Evolutionary conservation across 2,888 invertebrate species (phyloP), one percentile per base, ranked within the genome.

Genomic region (Cheilosia variabilis): DNA sequence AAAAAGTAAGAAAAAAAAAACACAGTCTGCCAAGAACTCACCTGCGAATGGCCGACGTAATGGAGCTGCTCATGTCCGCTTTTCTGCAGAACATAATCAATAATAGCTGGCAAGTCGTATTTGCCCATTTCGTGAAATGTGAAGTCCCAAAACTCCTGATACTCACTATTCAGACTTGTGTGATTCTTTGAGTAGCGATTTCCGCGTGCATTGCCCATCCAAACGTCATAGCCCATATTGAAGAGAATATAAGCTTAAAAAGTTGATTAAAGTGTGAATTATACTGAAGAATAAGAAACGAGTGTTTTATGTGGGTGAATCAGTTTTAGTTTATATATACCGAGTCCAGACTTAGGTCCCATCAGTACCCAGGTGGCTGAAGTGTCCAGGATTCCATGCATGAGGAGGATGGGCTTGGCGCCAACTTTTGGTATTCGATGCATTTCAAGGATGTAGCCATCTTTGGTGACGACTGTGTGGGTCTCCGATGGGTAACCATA

Each of bases 1-100:
- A 41, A 50, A 41, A 1, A 41, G 6, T 37, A 24, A 2, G 4
- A 9, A 31, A 17, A 27, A 19, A 6, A 0, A 9, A 31, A 27
- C 17, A 13, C 13, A 41, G 9, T 27, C 13, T 4, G 15, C 9
- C 7, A 43, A 45, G 17, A 10, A 43, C 10, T 52, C 31, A 89
- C 96, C 90, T 95, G 95, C 0, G 97, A 97, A 90, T 97, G 96
- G 0, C 97, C 98, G 2, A 96, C 92, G 90, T 97, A 97, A 89
- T 95, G 95, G 0, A 98, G 89, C 78, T 94, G 93, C 19, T 94
- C 89, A 63, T 94, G 93, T 2, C 94, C 94, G 0, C 96, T 96
- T 7, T 90, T 88, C 4, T 91, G 90, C 7, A 95, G 91, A 27
- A 95, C 94, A 89, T 95, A 95, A 90, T 98, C 96, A 65, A 98